Percentiles rank a stretch among this genome's conserved stretches.
Evolutionary conservation across 2,888 invertebrate species (phyloP).

Genomic region (Pheosia gnoma): DNA sequence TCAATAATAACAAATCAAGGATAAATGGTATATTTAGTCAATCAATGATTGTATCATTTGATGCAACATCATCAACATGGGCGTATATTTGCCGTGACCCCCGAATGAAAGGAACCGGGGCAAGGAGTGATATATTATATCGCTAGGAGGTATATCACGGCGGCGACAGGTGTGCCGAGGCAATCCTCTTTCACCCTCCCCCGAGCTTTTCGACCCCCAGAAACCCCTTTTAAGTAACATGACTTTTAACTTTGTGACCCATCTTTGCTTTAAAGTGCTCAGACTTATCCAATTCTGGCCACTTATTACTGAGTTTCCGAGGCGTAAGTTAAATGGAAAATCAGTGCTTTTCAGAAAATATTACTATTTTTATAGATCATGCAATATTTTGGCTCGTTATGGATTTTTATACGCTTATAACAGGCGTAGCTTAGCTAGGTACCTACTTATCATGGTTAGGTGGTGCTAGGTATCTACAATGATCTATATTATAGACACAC

Average conservation of each 20-base stretch:
- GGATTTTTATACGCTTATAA: not conserved
- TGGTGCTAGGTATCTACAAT: too few species aligned
- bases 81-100: slow-evolving; percentile 29
- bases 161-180: slow-evolving; percentile 72
- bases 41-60: not conserved
- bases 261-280: slow-evolving; percentile 78
- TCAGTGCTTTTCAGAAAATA: slow-evolving; percentile 36
- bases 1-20: too few species aligned
- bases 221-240: slow-evolving; percentile 82
- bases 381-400: slow-evolving; percentile 6
- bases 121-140: slow-evolving; percentile 54
- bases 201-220: slow-evolving; percentile 72
- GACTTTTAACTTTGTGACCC: slow-evolving; percentile 83
- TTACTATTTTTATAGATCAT: slow-evolving; percentile 29
- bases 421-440: not conserved
- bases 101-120: slow-evolving; percentile 29
- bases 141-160: slow-evolving; percentile 55
- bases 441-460: too few species aligned
- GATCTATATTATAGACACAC: too few species aligned
- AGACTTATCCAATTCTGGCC: slow-evolving; percentile 67
- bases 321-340: slow-evolving; percentile 46
- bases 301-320: slow-evolving; percentile 50
- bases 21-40: too few species aligned
- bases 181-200: slow-evolving; percentile 74
- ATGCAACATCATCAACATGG: slow-evolving; percentile 26